Percentiles rank a stretch among this genome's conserved stretches.
These are phyloP conservation scores for Protosalanx chinensis DNA, from an alignment of 2,797 vertebrate species.

Conservation along the genomic window DNA sequence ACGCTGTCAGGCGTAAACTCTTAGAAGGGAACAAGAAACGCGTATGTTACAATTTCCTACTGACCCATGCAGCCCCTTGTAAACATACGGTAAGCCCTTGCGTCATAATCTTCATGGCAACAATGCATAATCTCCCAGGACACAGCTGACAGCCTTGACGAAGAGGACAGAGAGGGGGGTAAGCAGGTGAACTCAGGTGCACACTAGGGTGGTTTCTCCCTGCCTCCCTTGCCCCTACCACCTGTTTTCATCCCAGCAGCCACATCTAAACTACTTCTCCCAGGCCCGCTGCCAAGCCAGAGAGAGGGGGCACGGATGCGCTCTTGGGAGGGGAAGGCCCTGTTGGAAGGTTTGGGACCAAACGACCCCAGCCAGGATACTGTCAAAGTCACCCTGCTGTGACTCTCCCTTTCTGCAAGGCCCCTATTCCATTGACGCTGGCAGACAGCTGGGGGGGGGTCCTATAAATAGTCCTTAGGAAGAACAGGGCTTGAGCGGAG, in stretches of 20 bases:
- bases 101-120: constrained; percentile 27
- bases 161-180: not conserved
- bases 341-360: constrained; percentile 26
- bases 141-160: not conserved
- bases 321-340: constrained; percentile 27
- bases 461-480: constrained; percentile 68
- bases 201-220: constrained; percentile 1
- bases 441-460: constrained; percentile 61
- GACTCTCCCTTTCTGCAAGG: constrained; percentile 44
- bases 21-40: not conserved
- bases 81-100: constrained; percentile 32
- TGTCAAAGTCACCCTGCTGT: constrained; percentile 74
- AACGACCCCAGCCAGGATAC: constrained; percentile 28
- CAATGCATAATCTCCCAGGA: constrained; percentile 18
- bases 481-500: constrained; percentile 52
- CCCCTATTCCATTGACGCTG: constrained; percentile 63
- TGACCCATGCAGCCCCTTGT: constrained; percentile 14
- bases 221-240: not conserved
- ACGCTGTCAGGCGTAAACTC: not conserved
- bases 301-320: constrained; percentile 18
- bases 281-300: constrained; percentile 37
- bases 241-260: constrained; percentile 37
- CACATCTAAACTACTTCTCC: constrained; percentile 49
- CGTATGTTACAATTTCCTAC: constrained; percentile 27
- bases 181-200: not conserved